Evolutionary conservation across 37 sponge, comb jelly and placozoan species (phyloP), one percentile per base, ranked within the genome.

Genomic region (Oopsacas minuta): DNA sequence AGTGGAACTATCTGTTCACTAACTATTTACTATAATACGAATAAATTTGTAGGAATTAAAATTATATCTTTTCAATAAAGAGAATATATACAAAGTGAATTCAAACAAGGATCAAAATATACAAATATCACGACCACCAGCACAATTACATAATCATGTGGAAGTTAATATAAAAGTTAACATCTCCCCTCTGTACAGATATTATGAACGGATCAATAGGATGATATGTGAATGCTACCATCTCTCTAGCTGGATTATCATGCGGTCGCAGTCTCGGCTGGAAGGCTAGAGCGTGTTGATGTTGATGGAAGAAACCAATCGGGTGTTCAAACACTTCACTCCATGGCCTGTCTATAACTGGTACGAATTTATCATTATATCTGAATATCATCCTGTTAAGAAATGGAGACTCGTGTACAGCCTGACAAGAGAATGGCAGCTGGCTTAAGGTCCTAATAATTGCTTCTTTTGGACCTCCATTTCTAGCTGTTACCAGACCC

Each of bases 161-260:
- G 75, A 61, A 61, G 30, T 61, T 87, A 86, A 94, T 90, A 39
- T 95, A 92, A 37, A 95, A 90, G 82, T 85, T 89, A 23, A 95
- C 93, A 36, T 90, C 82, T 51, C 86, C 84, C 52, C 91, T 88
- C 82, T 95, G 93, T 15, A 95, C 92, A 52, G 96, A 95, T 36
- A 95, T 88, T 52, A 90, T 82, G 85, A 95, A 95, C 8, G 96
- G 96, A 36, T 95, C 93, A 49, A 81, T 86, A 28, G 96, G 96
- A 49, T 95, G 96, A 86, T 93, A 95, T 51, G 92, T 95, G 90
- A 87, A 95, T 25, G 94, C 96, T 12, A 91, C 90, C 22, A 95
- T 87, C 20, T 88, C 52, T 36, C 93, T 83, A 23, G 84, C 1
- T 37, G 84, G 75, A 12, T 10, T 61, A 34, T 61, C 75, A 34